Evolutionary conservation across 2,888 invertebrate species (phyloP), one percentile per base, ranked within the genome.

Genomic region (Hydropsyche betteni): DNA sequence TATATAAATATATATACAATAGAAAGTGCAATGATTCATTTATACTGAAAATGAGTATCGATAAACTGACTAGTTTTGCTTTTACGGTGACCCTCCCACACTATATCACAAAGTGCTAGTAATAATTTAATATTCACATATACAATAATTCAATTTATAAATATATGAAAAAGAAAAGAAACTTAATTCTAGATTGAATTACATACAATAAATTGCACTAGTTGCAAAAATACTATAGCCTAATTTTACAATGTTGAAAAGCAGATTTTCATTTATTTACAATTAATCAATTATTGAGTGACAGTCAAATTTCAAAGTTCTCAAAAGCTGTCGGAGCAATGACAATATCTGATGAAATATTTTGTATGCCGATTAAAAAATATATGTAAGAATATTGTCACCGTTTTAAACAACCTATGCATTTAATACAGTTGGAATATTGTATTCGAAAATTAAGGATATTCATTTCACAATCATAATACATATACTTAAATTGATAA

Each of bases 311-410:
- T 75, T 75, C n/a, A 58, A 76, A 76, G 78, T 75, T 36, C 75
- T 58, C 69, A 68, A 73, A 75, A 68, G 75, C 77, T 55, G 10
- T 68, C 24, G 38, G 36, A 69, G 68, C 44, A 44, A 76, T 77
- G 76, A 77, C 78, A 77, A 72, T 72, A 72, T 68, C 68, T 69
- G 44, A 44, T 69, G 51, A 16, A 58, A 58, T 61, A 75, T 34
- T 58, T 58, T 58, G 58, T 14, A 24, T 58, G 14, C 24, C 16
- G 58, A 24, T 53, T 51, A 53, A 53, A 53, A 53, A 53, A 53
- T 53, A 53, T 58, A 58, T 24, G 58, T 58, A 73, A 77, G 77
- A 79, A 69, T 76, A 76, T 79, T 79, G 77, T 79, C 79, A 77
- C 73, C 24, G 70, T 70, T 38, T 51, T 69, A 74, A 77, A 79